A percentile compares a stretch with the other conserved stretches of the same genome.
These are phyloP conservation scores for Aramus guarauna DNA, from an alignment of 2,113 vertebrate genomes.

Conservation along the genomic window DNA sequence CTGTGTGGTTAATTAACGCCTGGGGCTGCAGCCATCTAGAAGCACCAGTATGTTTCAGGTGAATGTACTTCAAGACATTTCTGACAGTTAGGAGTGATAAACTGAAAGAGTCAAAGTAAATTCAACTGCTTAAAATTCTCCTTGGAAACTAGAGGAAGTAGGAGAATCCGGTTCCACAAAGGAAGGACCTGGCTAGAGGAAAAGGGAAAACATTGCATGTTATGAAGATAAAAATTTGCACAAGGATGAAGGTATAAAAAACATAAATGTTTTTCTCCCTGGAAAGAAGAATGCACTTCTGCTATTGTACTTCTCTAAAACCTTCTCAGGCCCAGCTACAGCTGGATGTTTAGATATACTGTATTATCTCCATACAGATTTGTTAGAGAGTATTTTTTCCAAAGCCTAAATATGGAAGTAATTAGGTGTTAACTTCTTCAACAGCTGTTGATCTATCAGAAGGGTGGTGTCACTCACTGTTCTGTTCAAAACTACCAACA, in stretches of 20 bases:
- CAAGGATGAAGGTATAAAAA: not conserved
- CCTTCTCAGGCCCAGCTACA: accelerated
- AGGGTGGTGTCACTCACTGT: not conserved
- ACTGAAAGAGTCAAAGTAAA: not conserved
- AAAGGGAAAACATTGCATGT: not conserved
- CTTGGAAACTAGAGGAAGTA: not conserved
- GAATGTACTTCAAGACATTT: not conserved
- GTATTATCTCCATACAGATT: not conserved
- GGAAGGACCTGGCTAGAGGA: not conserved
- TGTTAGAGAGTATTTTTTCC: not conserved
- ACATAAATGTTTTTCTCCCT: not conserved
- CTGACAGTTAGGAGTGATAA: not conserved
- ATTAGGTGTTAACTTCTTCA: not conserved
- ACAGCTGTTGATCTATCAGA: not conserved
- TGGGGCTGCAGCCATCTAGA: not conserved
- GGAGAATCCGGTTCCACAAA: not conserved
- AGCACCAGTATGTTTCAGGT: not conserved
- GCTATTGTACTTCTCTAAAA: not conserved
- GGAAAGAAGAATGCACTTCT: not conserved
- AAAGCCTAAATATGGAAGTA: not conserved
- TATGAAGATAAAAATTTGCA: not conserved
- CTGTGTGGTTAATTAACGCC: not conserved
- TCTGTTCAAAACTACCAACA: not conserved
- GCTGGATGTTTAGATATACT: not conserved
- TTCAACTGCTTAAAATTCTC: not conserved